A percentile compares a stretch with the other conserved stretches of the same genome.
Conservation (phyloP, 1,140 invertebrate species). For the Physella acuta region DNA sequence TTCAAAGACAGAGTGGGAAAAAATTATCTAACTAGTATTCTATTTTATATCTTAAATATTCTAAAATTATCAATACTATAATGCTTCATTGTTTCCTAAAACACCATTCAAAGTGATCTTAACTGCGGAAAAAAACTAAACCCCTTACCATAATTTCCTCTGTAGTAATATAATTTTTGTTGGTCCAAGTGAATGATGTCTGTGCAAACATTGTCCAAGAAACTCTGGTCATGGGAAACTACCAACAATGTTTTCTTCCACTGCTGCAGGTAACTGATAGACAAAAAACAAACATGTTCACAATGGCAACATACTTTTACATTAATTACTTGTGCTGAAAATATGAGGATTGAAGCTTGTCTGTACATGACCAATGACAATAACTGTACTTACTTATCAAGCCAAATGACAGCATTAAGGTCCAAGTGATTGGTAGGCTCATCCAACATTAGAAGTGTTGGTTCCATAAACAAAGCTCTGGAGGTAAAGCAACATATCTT, state of each 20-base stretch:
- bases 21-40: no score
- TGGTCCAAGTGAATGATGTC: constrained; percentile 97
- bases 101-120: no score
- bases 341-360: neutral
- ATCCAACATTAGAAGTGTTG: constrained; percentile 91
- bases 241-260: constrained; percentile 98
- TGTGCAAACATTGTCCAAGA: constrained; percentile 98
- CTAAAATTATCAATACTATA: no score
- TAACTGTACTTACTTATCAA: constrained; percentile 80
- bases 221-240: constrained; percentile 98
- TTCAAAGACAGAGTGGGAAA: no score
- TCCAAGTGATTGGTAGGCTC: constrained; percentile 88
- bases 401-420: constrained; percentile 98
- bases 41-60: neutral
- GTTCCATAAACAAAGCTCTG: constrained; percentile 75
- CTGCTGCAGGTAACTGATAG: constrained; percentile 80
- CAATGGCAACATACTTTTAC: constrained; percentile 5
- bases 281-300: constrained; percentile 3
- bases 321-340: neutral
- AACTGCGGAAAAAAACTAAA: neutral
- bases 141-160: constrained; percentile 82
- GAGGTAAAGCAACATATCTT: no score
- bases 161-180: constrained; percentile 94
- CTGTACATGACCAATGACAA: constrained; percentile 2
- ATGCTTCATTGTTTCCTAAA: no score